phyloP scores from a whole-genome alignment of 2,113 vertebrate genomes.

The Lampris megalopsis region DNA sequence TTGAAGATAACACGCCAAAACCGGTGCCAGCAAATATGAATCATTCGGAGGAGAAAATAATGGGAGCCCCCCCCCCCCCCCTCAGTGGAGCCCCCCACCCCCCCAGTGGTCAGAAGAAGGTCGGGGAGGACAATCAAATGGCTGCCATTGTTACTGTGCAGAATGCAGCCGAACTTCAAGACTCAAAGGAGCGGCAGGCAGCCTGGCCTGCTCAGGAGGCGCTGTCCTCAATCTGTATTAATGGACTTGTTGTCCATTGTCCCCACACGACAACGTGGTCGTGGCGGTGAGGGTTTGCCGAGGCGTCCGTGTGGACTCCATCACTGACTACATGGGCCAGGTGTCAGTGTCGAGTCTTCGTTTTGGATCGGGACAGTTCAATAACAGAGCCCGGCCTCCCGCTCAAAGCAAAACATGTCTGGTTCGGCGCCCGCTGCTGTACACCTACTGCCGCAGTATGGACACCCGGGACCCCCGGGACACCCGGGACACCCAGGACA shows the following conservation, averaged over 20 bases:
- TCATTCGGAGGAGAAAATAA: constrained; percentile 38
- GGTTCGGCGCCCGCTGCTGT: no score
- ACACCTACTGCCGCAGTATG: no score
- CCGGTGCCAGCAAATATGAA: constrained; percentile 14
- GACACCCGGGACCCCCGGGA: no score
- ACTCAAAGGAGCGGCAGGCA: constrained; percentile 7
- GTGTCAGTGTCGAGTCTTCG: no score
- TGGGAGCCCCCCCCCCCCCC: background rate
- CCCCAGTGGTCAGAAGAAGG: constrained; percentile 33
- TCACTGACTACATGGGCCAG: constrained; percentile 49
- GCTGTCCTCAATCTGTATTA: constrained; percentile 34
- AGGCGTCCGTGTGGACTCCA: constrained; percentile 12
- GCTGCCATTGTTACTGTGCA: constrained; percentile 30
- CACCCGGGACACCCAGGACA: no score
- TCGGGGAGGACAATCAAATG: constrained; percentile 42
- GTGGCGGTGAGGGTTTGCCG: constrained; percentile 13
- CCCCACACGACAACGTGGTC: constrained; percentile 12
- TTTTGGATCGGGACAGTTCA: constrained; percentile 33
- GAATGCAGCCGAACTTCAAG: constrained; percentile 26
- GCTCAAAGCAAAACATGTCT: no score
- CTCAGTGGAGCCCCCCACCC: background rate
- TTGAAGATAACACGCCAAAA: background rate
- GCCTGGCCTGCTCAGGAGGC: constrained; percentile 33
- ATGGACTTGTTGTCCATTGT: constrained; percentile 15
- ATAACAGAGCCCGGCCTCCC: constrained; percentile 20